Evolutionary conservation across 1,140 invertebrate genomes (phyloP).

Genomic region (Solenopsis invicta): DNA sequence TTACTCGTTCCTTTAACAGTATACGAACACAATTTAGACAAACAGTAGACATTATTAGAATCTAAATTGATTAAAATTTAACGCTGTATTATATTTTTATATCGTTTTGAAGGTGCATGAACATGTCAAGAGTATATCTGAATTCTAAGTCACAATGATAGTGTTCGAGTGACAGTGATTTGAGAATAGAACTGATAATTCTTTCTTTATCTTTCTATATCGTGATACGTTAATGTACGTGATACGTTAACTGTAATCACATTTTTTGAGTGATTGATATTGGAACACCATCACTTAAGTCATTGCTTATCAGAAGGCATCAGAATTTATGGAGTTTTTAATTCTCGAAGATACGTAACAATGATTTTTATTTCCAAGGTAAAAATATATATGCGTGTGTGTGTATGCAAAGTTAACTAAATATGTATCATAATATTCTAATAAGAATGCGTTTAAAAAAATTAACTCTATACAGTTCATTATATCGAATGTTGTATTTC

Average conservation of each 20-base stretch:
- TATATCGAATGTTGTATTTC: too few relatives aligned
- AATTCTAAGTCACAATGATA: constrained; percentile 24
- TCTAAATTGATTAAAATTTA: constrained; percentile 9
- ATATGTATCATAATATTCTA: not conserved
- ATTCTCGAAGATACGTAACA: constrained; percentile 15
- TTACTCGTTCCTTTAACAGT: not conserved
- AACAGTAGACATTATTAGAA: not conserved
- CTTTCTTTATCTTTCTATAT: constrained; percentile 2
- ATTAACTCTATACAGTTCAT: constrained; percentile 1
- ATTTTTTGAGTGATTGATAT: not conserved
- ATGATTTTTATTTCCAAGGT: constrained; percentile 28
- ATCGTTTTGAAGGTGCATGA: not conserved
- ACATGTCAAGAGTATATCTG: not conserved
- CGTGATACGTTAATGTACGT: constrained; percentile 12
- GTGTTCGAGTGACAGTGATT: not conserved
- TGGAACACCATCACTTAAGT: not conserved
- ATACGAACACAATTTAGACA: not conserved
- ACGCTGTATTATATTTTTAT: not conserved
- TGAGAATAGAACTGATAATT: constrained; percentile 2
- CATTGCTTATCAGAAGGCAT: not conserved
- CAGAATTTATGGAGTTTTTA: not conserved
- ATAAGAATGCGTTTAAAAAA: not conserved
- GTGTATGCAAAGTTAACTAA: not conserved
- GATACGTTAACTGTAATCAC: not conserved
- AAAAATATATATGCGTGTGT: not conserved